Conservation (phyloP, 2,113 vertebrate species). For the Lampris incognitus region DNA sequence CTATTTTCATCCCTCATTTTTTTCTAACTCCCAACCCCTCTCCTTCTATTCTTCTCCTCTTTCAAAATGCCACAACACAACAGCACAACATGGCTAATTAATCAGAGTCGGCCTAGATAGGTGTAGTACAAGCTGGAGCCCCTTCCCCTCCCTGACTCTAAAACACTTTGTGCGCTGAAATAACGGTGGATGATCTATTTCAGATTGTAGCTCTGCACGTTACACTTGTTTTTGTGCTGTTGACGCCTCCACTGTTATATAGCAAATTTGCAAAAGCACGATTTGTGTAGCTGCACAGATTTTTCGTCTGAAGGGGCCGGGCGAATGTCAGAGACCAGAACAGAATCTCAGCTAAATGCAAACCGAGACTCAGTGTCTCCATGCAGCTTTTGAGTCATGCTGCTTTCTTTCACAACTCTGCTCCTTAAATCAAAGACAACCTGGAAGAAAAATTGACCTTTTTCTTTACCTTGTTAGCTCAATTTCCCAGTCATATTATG, state of each 20-base stretch:
- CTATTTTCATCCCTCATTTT: constrained; percentile 72
- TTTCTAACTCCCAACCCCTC: neutral
- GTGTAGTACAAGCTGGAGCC: constrained; percentile 46
- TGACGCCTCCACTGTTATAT: constrained; percentile 48
- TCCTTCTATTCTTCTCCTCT: constrained; percentile 52
- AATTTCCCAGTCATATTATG: too few relatives aligned
- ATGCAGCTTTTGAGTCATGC: constrained; percentile 67
- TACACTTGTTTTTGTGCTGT: constrained; percentile 63
- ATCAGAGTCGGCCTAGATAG: constrained; percentile 81
- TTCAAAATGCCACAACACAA: constrained; percentile 75
- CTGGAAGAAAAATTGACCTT: too few relatives aligned
- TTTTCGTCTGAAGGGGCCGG: constrained; percentile 56
- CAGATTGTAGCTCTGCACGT: constrained; percentile 56
- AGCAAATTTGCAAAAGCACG: constrained; percentile 35
- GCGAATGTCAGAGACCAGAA: constrained; percentile 62
- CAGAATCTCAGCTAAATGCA: constrained; percentile 65
- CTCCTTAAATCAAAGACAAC: too few relatives aligned
- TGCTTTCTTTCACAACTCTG: constrained; percentile 41
- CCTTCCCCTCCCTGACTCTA: constrained; percentile 43
- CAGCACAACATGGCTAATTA: constrained; percentile 79
- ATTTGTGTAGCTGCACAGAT: constrained; percentile 31
- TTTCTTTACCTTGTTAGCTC: too few relatives aligned
- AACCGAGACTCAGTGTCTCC: constrained; percentile 61
- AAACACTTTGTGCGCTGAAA: constrained; percentile 43
- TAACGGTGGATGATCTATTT: constrained; percentile 68